Base-by-base conservation (phyloP, 2,113 vertebrate genomes). In the Varanus komodoensis region DNA sequence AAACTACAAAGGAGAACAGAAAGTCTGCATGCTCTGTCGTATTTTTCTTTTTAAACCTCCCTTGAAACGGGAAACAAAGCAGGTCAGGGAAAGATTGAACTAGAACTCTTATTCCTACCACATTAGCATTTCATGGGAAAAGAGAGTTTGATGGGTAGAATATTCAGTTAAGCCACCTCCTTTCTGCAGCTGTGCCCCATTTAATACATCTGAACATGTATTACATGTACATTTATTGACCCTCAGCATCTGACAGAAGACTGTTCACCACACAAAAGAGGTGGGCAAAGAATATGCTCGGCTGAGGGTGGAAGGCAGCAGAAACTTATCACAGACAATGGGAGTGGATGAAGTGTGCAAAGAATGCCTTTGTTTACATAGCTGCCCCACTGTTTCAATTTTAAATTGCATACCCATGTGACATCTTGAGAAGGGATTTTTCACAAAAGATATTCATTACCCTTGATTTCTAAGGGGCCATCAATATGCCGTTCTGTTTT, bases 391-490 rank as follows among this genome's bases (percentile, higher is more conserved):
- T 68, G 77, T 81, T 85, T 74, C 0, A 2, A n/a, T 50, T 32
- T 27, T 74, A 34, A 85, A 73, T 9, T 61, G 5, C 9, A 52
- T 6, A 48, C 7, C 15, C 8, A 44, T 0, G 19, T 19, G 1
- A 80, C 25, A 8, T 44, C 27, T 84, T 79, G 48, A 52, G 19
- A 6, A 6, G 34, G 14, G 87, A 92, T 90, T 7, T 44, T 52
- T 67, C 11, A 93, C 89, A 64, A 50, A 86, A 23, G 4, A 3
- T 21, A 61, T 88, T 82, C 57, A 93, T 91, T 97, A 99, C 99
- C 99, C 97, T 97, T 98, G 94, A 99, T 98, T 97, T 98, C 98
- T 94, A 99, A 93, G 0, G 98, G 98, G 15, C 98, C 98, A 15
- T 98, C 97, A 19, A 98, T 97, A 92, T 97, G 97, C 90, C 98